Percentiles rank a stretch among this genome's conserved stretches.
Conservation (phyloP, 1,140 invertebrate species). For the Charaxes varanes region DNA sequence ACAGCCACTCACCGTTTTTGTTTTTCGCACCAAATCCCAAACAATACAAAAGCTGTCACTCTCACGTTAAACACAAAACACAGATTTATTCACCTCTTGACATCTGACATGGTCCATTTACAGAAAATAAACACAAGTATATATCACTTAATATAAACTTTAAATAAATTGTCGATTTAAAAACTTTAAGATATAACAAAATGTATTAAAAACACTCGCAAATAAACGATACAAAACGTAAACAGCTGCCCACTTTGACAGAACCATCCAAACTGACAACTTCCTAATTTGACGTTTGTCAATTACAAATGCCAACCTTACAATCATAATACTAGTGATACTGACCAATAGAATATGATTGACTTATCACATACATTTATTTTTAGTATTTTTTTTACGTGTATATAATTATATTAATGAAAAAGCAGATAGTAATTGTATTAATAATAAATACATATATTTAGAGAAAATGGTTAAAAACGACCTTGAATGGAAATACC, state of each 20-base stretch:
- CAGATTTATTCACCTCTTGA: conserved; percentile 67
- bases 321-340: too few species aligned
- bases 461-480: too few species aligned
- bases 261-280: conserved; percentile 63
- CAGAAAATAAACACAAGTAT: conserved; percentile 43
- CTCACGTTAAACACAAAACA: conserved; percentile 64
- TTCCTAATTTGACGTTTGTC: too few species aligned
- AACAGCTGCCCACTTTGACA: conserved; percentile 71
- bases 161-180: conserved; percentile 49
- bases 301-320: conserved; percentile 57
- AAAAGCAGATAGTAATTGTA: too few species aligned
- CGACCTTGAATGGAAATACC: too few species aligned
- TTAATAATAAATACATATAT: too few species aligned
- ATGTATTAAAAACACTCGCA: conserved; percentile 64
- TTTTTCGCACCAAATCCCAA: conserved; percentile 65
- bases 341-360: too few species aligned
- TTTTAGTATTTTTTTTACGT: too few species aligned
- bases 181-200: conserved; percentile 66
- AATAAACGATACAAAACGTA: conserved; percentile 71
- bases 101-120: conserved; percentile 64
- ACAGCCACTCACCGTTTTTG: conserved; percentile 59
- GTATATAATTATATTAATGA: too few species aligned
- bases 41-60: conserved; percentile 68
- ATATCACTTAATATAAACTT: conserved; percentile 43
- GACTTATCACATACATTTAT: too few species aligned